Evolutionary conservation across 2,797 vertebrate genomes (phyloP).

Genomic region (Falco peregrinus): DNA sequence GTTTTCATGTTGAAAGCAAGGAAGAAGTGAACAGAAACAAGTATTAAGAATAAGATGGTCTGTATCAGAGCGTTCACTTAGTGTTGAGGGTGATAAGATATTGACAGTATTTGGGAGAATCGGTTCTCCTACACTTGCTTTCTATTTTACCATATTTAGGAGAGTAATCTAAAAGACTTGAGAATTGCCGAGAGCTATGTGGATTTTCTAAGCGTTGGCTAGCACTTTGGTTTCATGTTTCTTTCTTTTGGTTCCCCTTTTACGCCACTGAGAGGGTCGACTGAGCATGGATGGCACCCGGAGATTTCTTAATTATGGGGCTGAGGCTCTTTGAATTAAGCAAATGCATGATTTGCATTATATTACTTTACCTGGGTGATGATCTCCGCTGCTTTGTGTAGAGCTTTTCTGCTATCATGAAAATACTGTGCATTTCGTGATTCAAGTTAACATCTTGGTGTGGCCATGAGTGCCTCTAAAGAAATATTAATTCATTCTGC

Average conservation of each 20-base stretch:
- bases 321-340: neutral
- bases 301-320: neutral
- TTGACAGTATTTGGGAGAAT: neutral
- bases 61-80: neutral
- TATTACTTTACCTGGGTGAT: neutral
- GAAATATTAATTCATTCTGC: conserved; percentile 18
- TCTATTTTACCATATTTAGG: neutral
- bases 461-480: neutral
- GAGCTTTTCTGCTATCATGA: neutral
- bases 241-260: neutral
- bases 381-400: neutral
- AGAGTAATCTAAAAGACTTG: neutral
- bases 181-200: neutral
- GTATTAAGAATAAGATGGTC: neutral
- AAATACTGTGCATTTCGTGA: neutral
- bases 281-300: neutral
- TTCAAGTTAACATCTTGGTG: neutral
- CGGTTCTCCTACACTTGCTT: neutral
- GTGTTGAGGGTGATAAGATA: neutral
- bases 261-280: accelerated
- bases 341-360: accelerated
- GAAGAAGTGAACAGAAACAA: neutral
- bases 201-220: neutral
- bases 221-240: neutral
- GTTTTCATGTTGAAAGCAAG: neutral